Base-by-base conservation (phyloP, 2,113 vertebrate species). In the Cromileptes altivelis region DNA sequence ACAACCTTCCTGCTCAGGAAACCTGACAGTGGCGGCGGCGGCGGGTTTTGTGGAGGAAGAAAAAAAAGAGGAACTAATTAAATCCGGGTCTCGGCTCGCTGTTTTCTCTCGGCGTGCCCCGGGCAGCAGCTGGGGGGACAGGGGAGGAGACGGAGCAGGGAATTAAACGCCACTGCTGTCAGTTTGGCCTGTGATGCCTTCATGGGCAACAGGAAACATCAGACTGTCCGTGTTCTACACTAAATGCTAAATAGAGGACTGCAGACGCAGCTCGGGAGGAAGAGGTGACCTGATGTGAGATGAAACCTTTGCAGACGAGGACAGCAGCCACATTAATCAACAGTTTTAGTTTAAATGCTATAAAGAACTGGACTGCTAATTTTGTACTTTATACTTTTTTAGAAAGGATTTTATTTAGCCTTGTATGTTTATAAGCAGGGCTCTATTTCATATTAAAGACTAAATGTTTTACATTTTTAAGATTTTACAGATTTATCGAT, bases 41-140 rank as follows among this genome's bases (percentile, higher is more conserved):
- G 33, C 33, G 25, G 63, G 2, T 60, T 58, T 47, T 47, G 52
- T 23, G 55, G 50, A 70, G 71, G 49, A 75, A 52, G 56, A 79
- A 52, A 50, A 70, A 53, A 55, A 86, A 33, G 77, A 81, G 40
- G 56, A 91, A 71, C 78, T 92, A 91, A 92, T 94, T 92, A 91
- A 83, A 85, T 87, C 40, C 61, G 75, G 55, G 72, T 70, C 73
- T 88, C 55, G 50, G 68, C 68, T 87, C 12, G 19, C 3, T 11
- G 67, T 79, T 76, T 83, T 63, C 77, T 76, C 67, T 69, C 25
- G 15, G 60, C 27, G n/a, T 42, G 33, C 50, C 69, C 70, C 4
- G 23, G 70, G 83, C 70, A 49, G 73, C 84, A 55, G 63, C 73
- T 56, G 55, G 64, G 80, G 60, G 74, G 55, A 64, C 33, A 15